Evolutionary conservation across 2,888 invertebrate species (phyloP).

Genomic region (Drosophila suboccidentalis): DNA sequence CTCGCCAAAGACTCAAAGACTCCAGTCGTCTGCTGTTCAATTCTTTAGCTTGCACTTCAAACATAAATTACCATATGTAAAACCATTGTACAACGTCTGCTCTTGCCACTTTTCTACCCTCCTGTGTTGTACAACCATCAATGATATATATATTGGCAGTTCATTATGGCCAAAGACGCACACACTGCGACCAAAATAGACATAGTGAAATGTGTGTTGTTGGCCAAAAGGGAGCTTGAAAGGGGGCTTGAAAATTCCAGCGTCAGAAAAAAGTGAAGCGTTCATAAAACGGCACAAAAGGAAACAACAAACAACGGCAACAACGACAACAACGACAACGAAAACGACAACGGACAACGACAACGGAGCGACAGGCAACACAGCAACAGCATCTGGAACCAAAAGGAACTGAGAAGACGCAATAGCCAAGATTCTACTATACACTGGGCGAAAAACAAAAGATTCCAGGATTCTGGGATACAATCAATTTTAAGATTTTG

Average conservation of each 20-base stretch:
- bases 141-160: slow-evolving; percentile 52
- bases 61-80: slow-evolving; percentile 71
- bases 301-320: slow-evolving; percentile 66
- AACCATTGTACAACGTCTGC: neutral
- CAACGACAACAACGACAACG: slow-evolving; percentile 34
- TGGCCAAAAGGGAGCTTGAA: neutral
- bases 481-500: neutral
- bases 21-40: slow-evolving; percentile 5
- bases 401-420: slow-evolving; percentile 35
- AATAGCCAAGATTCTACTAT: slow-evolving; percentile 14
- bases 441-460: neutral
- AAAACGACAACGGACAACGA: slow-evolving; percentile 13
- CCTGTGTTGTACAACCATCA: neutral
- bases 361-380: slow-evolving; percentile 22
- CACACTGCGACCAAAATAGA: slow-evolving; percentile 57
- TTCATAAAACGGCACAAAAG: slow-evolving; percentile 69
- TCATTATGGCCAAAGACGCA: slow-evolving; percentile 47
- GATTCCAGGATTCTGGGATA: neutral
- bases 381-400: slow-evolving; percentile 42
- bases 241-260: slow-evolving; percentile 55
- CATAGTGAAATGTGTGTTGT: slow-evolving; percentile 22
- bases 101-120: neutral
- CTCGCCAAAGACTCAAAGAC: slow-evolving; percentile 1
- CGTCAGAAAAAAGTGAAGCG: slow-evolving; percentile 72
- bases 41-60: slow-evolving; percentile 29